Percentiles rank a stretch among this genome's conserved stretches.
Evolutionary conservation across 2,113 vertebrate species (phyloP).

Genomic region (Meleagris gallopavo): DNA sequence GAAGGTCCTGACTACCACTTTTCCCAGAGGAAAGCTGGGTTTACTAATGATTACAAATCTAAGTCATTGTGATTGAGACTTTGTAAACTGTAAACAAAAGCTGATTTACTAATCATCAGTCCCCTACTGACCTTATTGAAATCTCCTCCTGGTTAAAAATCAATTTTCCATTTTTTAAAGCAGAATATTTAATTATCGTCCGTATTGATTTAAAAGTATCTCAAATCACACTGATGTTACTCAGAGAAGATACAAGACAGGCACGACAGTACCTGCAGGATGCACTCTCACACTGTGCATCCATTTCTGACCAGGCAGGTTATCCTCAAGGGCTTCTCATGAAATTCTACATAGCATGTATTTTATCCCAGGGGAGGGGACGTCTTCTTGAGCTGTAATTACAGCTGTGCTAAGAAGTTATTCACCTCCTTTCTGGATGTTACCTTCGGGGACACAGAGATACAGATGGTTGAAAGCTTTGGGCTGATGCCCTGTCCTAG

Average conservation of each 20-base stretch:
- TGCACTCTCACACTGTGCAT: not conserved
- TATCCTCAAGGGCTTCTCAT: not conserved
- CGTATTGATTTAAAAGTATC: conserved; percentile 59
- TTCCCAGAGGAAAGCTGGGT: not conserved
- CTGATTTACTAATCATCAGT: not conserved
- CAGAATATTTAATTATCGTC: conserved; percentile 65
- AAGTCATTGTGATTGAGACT: not conserved
- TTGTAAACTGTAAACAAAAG: conserved; percentile 55
- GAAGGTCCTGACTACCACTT: not conserved
- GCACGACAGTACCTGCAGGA: not conserved
- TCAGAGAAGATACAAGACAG: not conserved
- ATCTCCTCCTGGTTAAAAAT: conserved; percentile 57
- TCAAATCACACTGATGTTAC: conserved; percentile 3
- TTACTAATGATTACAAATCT: conserved; percentile 19
- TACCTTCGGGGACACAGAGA: not conserved
- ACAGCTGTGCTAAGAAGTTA: not conserved
- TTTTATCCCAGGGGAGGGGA: not conserved
- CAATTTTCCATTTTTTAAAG: conserved; percentile 60
- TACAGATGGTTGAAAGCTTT: not conserved
- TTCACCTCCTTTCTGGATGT: not conserved
- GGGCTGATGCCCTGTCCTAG: not conserved
- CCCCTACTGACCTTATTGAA: conserved; percentile 40
- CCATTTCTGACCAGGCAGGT: not conserved
- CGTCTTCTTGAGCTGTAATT: not conserved
- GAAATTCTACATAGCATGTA: not conserved